These are phyloP conservation scores for Andricus curvator DNA, from an alignment of 2,888 invertebrate genomes.

Conservation along the genomic window DNA sequence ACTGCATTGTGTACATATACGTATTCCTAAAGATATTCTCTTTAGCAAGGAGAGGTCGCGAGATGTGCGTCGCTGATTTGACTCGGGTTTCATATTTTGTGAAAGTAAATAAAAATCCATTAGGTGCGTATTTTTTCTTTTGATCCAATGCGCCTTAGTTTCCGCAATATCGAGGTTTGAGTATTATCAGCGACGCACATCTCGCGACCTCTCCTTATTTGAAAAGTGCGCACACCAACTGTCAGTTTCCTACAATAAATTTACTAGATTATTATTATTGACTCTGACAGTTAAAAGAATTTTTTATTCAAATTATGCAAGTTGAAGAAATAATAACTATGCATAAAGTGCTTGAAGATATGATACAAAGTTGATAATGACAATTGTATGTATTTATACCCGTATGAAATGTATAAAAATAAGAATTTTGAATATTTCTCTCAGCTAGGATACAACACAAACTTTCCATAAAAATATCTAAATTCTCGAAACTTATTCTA, in stretches of 20 bases:
- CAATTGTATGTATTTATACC: slow-evolving; percentile 28
- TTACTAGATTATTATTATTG: not conserved
- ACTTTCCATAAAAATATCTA: slow-evolving; percentile 30
- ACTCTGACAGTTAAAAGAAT: not conserved
- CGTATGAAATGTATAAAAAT: slow-evolving; percentile 41
- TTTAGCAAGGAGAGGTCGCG: too few species aligned
- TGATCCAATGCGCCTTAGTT: too few species aligned
- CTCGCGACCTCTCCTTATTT: not conserved
- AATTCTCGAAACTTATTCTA: slow-evolving; percentile 27
- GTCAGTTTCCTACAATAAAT: slow-evolving; percentile 1
- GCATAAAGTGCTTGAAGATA: slow-evolving; percentile 26
- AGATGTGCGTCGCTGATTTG: too few species aligned
- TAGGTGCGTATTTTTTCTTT: too few species aligned
- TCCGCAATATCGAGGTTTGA: too few species aligned
- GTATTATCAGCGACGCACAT: too few species aligned
- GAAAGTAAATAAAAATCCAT: too few species aligned
- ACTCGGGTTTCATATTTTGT: too few species aligned
- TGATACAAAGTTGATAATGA: slow-evolving; percentile 35
- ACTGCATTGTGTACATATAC: slow-evolving; percentile 5
- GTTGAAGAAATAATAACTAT: not conserved
- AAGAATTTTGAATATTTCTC: slow-evolving; percentile 41
- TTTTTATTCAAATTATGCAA: not conserved
- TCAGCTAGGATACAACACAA: slow-evolving; percentile 35
- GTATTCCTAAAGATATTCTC: slow-evolving; percentile 13
- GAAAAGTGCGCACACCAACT: not conserved